A percentile compares a stretch with the other conserved stretches of the same genome.
phyloP scores from a whole-genome alignment of 1,140 invertebrate genomes.

The Scaptomyza pallida region DNA sequence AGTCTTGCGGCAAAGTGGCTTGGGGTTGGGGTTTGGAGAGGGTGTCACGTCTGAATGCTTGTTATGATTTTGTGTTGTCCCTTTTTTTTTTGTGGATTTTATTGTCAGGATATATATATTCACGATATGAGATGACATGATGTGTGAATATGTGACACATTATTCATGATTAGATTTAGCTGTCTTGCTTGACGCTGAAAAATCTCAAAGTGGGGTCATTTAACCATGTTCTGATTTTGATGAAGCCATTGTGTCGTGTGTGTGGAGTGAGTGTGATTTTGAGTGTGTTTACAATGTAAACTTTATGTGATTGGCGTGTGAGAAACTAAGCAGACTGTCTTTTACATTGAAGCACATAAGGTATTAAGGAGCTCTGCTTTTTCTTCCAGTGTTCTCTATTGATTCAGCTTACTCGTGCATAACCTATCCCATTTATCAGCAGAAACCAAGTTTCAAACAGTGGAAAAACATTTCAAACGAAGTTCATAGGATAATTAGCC shows the following conservation, averaged over 20 bases:
- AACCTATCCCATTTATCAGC: no score
- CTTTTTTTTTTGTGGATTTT: slow-evolving; percentile 69
- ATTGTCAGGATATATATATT: slow-evolving; percentile 32
- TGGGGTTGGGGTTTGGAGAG: not conserved
- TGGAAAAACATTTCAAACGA: not conserved
- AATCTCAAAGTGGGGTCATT: slow-evolving; percentile 18
- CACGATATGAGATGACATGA: not conserved
- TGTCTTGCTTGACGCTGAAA: slow-evolving; percentile 60
- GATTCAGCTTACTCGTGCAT: no score
- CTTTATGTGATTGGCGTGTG: not conserved
- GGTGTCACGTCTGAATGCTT: slow-evolving; percentile 44
- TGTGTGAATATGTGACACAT: slow-evolving; percentile 75
- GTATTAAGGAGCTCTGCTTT: no score
- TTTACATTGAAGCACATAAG: no score
- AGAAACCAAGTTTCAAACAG: not conserved
- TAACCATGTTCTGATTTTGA: not conserved
- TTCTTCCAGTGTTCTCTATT: no score
- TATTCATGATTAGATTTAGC: slow-evolving; percentile 72
- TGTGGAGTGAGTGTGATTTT: no score
- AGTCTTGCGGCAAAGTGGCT: no score
- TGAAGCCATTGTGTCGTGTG: not conserved
- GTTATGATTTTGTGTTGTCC: slow-evolving; percentile 74
- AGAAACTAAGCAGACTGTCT: not conserved
- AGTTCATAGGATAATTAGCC: slow-evolving; percentile 32
- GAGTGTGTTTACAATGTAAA: no score